A percentile compares a stretch with the other conserved stretches of the same genome.
phyloP scores from a whole-genome alignment of 2,888 invertebrate species.

The Dryococelus australis region DNA sequence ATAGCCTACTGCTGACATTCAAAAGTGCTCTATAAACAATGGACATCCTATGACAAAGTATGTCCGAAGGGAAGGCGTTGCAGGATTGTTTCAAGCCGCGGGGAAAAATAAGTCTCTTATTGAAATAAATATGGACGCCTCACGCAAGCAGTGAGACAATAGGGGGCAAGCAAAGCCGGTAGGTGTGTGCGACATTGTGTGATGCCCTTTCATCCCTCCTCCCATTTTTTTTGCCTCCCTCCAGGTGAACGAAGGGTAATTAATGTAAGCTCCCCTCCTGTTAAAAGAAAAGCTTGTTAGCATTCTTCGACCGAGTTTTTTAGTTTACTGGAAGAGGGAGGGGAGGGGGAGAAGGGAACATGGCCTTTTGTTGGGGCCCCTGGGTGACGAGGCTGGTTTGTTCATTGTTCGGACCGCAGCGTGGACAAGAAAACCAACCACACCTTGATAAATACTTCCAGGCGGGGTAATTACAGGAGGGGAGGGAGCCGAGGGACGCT shows the following conservation, averaged over 20 bases:
- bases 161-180: neutral
- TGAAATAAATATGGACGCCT: neutral
- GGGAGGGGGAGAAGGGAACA: neutral
- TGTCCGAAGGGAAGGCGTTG: too few relatives aligned
- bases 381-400: neutral
- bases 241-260: neutral
- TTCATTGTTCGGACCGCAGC: neutral
- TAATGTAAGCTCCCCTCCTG: neutral
- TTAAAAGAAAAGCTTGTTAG: neutral
- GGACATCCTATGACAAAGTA: too few relatives aligned
- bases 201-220: neutral
- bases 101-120: neutral
- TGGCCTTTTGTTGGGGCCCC: neutral
- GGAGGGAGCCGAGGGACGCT: neutral
- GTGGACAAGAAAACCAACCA: neutral
- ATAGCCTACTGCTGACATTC: too few relatives aligned
- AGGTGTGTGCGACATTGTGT: slow-evolving; percentile 9
- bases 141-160: neutral
- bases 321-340: neutral
- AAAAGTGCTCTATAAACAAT: too few relatives aligned
- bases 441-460: neutral
- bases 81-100: too few relatives aligned
- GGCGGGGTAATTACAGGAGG: neutral
- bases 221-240: neutral
- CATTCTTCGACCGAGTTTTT: too few relatives aligned